Percentiles rank a stretch among this genome's conserved stretches.
Evolutionary conservation across 2,888 invertebrate species (phyloP).

Genomic region (Tachina fera): DNA sequence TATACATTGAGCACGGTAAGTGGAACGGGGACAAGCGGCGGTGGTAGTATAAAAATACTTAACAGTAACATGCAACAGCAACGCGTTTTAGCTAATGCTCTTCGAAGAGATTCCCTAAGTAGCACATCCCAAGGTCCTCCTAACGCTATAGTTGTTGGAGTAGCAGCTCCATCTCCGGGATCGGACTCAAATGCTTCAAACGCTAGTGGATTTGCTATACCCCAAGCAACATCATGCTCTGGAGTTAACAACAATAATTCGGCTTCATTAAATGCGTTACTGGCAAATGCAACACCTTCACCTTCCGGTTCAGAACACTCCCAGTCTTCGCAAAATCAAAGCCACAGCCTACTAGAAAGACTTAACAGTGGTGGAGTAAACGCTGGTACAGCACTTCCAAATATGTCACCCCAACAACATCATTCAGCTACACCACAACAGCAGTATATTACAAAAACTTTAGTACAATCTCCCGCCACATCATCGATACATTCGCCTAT

Average conservation of each 20-base stretch:
- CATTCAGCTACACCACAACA: constrained; percentile 75
- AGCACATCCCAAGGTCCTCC: constrained; percentile 78
- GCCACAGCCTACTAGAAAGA: constrained; percentile 81
- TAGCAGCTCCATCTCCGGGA: constrained; percentile 83
- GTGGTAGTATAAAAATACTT: constrained; percentile 77
- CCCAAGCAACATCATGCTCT: constrained; percentile 77
- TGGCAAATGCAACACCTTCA: constrained; percentile 83
- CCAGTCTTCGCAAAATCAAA: constrained; percentile 79
- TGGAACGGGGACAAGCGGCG: constrained; percentile 73
- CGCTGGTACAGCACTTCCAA: constrained; percentile 77
- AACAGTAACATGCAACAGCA: constrained; percentile 78
- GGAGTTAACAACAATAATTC: constrained; percentile 53
- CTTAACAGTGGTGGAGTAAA: constrained; percentile 80
- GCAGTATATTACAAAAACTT: constrained; percentile 79
- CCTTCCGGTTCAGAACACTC: constrained; percentile 81
- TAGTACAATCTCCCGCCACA: constrained; percentile 81
- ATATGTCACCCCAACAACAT: constrained; percentile 81
- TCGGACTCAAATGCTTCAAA: constrained; percentile 83
- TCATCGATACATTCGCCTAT: constrained; percentile 84
- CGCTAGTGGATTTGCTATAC: constrained; percentile 85
- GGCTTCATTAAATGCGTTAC: constrained; percentile 83
- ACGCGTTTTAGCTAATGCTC: constrained; percentile 81
- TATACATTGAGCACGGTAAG: constrained; percentile 77
- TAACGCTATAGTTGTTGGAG: constrained; percentile 82
- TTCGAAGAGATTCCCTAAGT: constrained; percentile 81